Evolutionary conservation across 2,797 vertebrate genomes (phyloP).

Genomic region (Aphelocoma californica): DNA sequence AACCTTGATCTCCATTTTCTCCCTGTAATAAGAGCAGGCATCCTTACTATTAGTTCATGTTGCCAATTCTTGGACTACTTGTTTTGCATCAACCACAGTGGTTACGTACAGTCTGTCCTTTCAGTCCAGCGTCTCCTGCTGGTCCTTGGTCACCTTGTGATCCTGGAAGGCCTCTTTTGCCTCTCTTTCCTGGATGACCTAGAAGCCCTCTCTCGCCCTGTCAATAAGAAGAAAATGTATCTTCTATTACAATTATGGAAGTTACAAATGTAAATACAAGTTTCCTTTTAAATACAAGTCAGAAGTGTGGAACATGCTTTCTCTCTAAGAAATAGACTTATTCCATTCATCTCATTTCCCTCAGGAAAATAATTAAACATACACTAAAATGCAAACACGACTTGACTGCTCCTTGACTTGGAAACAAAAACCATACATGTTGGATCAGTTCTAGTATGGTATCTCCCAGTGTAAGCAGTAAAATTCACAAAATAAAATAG

Average conservation of each 20-base stretch:
- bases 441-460: neutral
- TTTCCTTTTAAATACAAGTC: neutral
- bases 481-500: neutral
- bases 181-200: constrained; percentile 85
- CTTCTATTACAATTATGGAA: neutral
- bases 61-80: neutral
- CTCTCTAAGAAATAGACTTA: neutral
- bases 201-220: constrained; percentile 89
- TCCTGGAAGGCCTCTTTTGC: constrained; percentile 84
- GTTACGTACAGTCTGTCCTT: constrained; percentile 86
- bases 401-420: neutral
- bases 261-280: neutral
- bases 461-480: neutral
- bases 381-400: neutral
- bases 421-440: neutral
- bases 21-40: constrained; percentile 80
- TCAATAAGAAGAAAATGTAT: neutral
- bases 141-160: constrained; percentile 87
- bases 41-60: neutral
- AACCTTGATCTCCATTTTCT: constrained; percentile 85
- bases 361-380: neutral
- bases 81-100: neutral
- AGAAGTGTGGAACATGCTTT: neutral
- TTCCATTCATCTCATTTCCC: neutral
- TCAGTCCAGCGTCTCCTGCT: constrained; percentile 82